These are phyloP conservation scores for Acanthisitta chloris DNA, from an alignment of 2,113 vertebrate species.

Conservation along the genomic window DNA sequence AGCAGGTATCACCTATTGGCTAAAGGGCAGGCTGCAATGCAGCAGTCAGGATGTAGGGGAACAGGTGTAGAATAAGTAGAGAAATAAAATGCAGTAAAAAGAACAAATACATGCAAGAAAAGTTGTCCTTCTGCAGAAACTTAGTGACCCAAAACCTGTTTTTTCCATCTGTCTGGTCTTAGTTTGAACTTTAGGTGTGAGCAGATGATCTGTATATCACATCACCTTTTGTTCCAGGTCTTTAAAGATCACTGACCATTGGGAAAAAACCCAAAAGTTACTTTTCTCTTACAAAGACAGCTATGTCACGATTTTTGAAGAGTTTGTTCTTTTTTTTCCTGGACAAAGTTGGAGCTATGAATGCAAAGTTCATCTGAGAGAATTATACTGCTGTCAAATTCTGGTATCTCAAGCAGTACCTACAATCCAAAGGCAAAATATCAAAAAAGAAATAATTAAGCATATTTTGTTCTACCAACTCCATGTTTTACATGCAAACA, in stretches of 20 bases:
- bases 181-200: not conserved
- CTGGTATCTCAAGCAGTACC: not conserved
- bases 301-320: not conserved
- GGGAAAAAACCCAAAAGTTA: not conserved
- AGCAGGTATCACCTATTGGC: not conserved
- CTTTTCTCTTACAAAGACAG: not conserved
- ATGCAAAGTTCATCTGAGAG: not conserved
- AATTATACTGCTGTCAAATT: not conserved
- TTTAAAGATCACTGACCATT: not conserved
- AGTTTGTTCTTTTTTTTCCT: not conserved
- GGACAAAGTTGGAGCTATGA: not conserved
- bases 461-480: not conserved
- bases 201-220: not conserved
- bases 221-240: not conserved
- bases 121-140: not conserved
- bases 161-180: not conserved
- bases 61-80: not conserved
- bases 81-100: not conserved
- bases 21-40: not conserved
- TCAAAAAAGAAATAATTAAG: not conserved
- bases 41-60: rapidly evolving
- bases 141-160: not conserved
- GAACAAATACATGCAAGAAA: not conserved
- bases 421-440: not conserved
- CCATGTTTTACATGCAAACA: not conserved